Conservation (phyloP, 1,140 invertebrate genomes). For the Conopomorpha cramerella region DNA sequence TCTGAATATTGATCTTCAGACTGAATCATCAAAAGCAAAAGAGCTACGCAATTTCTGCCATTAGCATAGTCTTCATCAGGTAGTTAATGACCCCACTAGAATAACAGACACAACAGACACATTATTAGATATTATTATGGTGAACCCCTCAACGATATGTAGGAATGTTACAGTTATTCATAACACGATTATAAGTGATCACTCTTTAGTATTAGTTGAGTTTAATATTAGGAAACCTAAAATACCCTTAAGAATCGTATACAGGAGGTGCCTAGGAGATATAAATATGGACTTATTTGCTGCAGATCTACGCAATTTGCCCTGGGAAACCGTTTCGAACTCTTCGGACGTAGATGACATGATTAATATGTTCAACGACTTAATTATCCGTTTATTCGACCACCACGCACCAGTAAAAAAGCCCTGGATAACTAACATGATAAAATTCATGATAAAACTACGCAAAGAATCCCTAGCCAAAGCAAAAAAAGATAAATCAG, state of each 20-base stretch:
- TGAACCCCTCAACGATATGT: not conserved
- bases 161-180: not conserved
- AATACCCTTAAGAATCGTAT: not conserved
- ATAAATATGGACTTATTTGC: not conserved
- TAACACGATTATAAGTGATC: not conserved
- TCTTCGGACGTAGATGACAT: slow-evolving; percentile 6
- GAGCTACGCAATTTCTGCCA: too few relatives aligned
- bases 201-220: not conserved
- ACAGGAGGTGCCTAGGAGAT: not conserved
- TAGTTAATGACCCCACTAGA: not conserved
- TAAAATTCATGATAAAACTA: slow-evolving; percentile 7
- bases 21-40: not conserved
- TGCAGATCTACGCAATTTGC: not conserved
- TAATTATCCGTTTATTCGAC: slow-evolving; percentile 6
- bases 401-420: slow-evolving; percentile 7
- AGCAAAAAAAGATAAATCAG: slow-evolving; percentile 3
- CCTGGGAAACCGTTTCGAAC: not conserved
- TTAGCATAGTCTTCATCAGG: not conserved
- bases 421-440: slow-evolving; percentile 10
- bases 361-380: not conserved
- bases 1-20: not conserved
- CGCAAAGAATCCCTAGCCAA: not conserved
- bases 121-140: not conserved
- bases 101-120: not conserved
- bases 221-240: not conserved